These are phyloP conservation scores for Meta bourneti DNA, from an alignment of 2,888 invertebrate species.

Conservation along the genomic window DNA sequence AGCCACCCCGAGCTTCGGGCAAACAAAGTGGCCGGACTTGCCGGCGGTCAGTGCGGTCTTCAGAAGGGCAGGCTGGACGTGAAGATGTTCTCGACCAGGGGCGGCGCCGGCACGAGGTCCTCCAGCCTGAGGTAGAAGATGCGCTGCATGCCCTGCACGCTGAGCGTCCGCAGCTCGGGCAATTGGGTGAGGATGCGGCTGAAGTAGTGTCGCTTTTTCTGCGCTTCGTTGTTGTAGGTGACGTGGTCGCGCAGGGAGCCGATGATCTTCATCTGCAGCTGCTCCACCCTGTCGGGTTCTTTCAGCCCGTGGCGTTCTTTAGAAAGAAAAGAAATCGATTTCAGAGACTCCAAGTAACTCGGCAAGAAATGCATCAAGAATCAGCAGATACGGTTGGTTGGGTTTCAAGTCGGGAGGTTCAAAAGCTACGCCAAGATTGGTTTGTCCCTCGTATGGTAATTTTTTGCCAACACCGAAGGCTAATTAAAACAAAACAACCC, in stretches of 20 bases:
- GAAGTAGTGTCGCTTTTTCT: conserved; percentile 95
- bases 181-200: conserved; percentile 94
- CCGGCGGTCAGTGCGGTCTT: conserved; percentile 42
- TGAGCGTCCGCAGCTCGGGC: conserved; percentile 94
- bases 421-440: no score
- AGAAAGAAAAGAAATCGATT: conserved; percentile 76
- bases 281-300: conserved; percentile 95
- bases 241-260: conserved; percentile 97
- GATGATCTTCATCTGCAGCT: conserved; percentile 97
- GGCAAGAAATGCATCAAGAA: neutral
- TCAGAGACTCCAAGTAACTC: neutral
- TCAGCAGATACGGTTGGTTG: no score
- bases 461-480: no score
- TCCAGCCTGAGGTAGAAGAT: conserved; percentile 96
- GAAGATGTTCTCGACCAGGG: conserved; percentile 96
- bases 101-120: conserved; percentile 93
- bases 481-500: no score
- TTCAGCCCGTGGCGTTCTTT: conserved; percentile 95
- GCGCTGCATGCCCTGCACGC: conserved; percentile 95
- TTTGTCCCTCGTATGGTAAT: no score
- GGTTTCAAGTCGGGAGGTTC: no score
- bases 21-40: conserved; percentile 51
- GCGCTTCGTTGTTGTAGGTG: conserved; percentile 93
- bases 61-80: conserved; percentile 96
- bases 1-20: conserved; percentile 74